Percentiles rank a stretch among this genome's conserved stretches.
Evolutionary conservation across 2,113 vertebrate genomes (phyloP).

Genomic region (Eulemur macaco): DNA sequence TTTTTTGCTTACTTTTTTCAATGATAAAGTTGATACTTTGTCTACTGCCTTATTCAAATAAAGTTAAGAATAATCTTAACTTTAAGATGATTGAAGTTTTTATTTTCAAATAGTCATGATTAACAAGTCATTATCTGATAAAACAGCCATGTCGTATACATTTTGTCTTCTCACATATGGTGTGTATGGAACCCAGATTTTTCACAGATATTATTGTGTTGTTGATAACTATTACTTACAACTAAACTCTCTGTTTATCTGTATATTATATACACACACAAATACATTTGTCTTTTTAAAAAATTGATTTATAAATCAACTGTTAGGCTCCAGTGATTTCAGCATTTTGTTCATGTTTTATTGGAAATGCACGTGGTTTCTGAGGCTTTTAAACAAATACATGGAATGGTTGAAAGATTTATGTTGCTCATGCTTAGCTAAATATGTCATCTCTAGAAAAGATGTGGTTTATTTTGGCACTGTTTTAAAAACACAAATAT

Average conservation of each 20-base stretch:
- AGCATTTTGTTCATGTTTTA: constrained; percentile 85
- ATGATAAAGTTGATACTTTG: constrained; percentile 1
- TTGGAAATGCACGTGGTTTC: constrained; percentile 84
- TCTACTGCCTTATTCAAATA: constrained; percentile 56
- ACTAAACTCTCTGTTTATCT: background rate
- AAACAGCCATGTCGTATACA: background rate
- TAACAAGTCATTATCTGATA: background rate
- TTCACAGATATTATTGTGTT: constrained; percentile 71
- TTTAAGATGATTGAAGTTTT: background rate
- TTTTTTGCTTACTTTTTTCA: constrained; percentile 53
- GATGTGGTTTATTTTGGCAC: constrained; percentile 90
- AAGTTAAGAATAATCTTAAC: background rate
- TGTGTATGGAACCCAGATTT: constrained; percentile 56
- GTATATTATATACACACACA: background rate
- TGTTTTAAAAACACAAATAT: constrained; percentile 88
- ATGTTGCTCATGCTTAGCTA: constrained; percentile 87
- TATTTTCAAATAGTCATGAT: background rate
- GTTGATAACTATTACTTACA: constrained; percentile 64
- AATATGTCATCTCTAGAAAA: constrained; percentile 90
- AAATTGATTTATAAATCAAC: constrained; percentile 78
- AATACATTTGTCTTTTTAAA: constrained; percentile 75
- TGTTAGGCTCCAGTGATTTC: constrained; percentile 82
- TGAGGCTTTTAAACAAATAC: constrained; percentile 89
- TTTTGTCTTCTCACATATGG: constrained; percentile 51
- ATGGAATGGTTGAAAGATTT: constrained; percentile 89